Conservation (phyloP, 2,113 vertebrate species). For the Panthera uncia region DNA sequence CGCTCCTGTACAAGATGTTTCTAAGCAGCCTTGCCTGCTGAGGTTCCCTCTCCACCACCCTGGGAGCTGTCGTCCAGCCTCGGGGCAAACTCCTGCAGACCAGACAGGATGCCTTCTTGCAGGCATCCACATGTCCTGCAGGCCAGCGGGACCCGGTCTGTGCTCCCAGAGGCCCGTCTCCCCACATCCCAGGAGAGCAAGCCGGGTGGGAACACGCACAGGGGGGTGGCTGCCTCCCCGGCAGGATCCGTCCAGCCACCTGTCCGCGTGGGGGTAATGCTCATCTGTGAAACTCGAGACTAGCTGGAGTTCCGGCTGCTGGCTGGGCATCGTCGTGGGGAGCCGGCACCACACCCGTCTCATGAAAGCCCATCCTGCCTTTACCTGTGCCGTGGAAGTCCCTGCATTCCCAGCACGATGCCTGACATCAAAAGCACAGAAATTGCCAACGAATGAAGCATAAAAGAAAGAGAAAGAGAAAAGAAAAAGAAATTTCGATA, state of each 20-base stretch:
- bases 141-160: too few species aligned
- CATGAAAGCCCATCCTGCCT: too few species aligned
- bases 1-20: background rate
- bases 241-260: background rate
- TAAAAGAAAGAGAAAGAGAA: background rate
- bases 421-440: background rate
- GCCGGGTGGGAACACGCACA: background rate
- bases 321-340: too few species aligned
- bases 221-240: too few species aligned
- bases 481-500: background rate
- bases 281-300: background rate
- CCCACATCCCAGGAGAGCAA: background rate
- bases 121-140: background rate
- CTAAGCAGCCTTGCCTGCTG: background rate
- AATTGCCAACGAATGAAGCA: background rate
- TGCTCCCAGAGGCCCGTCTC: too few species aligned
- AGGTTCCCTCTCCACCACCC: background rate
- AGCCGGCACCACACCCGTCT: too few species aligned
- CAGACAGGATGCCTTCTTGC: background rate
- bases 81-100: background rate
- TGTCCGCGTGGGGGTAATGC: background rate
- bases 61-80: background rate
- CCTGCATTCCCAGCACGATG: background rate
- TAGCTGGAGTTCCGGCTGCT: background rate
- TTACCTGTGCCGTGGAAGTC: too few species aligned